Base-by-base conservation (phyloP, 2,888 invertebrate genomes). In the Camptogramma bilineatum region DNA sequence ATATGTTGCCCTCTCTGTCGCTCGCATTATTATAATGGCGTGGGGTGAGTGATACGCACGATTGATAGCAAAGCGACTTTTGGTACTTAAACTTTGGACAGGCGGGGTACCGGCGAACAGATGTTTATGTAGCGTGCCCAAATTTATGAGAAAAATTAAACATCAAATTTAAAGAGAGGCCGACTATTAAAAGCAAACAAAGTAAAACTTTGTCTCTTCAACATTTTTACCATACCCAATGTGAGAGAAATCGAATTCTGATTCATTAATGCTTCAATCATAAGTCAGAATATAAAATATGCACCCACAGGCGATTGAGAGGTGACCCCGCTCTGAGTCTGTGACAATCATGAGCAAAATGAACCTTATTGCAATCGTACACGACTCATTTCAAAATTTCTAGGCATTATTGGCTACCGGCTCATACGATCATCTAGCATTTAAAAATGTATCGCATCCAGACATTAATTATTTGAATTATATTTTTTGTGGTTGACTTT, bases 11-110 rank as follows among this genome's bases (percentile, higher is more conserved):
- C 83, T 90, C 91, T 79, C 85, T 80, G 81, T 90, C 83, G 78
- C 81, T 77, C 86, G 74, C 83, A 88, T 91, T 90, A 88, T 86
- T 86, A 84, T 87, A 85, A 88, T 88, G 80, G 90, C 87, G 88
- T 83, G 74, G 76, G 75, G 66, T 57, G 70, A 58, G 71, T 55
- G 62, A 56, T 67, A 61, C 69, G 71, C 48, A 47, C 62, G 67
- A 48, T 63, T 67, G 57, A 63, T 17, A 52, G 34, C 64, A 21
- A 48, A 61, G 66, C 64, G 53, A 63, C 54, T 52, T 55, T 59
- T 60, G 31, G 21, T 57, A 18, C 24, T 28, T 51, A 18, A 48
- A 44, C 31, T 61, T 54, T 54, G 21, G 52, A 53, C 56, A 34
- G 56, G 48, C 53, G 52, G 51, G 42, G 44, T 34, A 17, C 9